A percentile compares a stretch with the other conserved stretches of the same genome.
Evolutionary conservation across 2,888 invertebrate species (phyloP).

Genomic region (Vandiemenella viatica): DNA sequence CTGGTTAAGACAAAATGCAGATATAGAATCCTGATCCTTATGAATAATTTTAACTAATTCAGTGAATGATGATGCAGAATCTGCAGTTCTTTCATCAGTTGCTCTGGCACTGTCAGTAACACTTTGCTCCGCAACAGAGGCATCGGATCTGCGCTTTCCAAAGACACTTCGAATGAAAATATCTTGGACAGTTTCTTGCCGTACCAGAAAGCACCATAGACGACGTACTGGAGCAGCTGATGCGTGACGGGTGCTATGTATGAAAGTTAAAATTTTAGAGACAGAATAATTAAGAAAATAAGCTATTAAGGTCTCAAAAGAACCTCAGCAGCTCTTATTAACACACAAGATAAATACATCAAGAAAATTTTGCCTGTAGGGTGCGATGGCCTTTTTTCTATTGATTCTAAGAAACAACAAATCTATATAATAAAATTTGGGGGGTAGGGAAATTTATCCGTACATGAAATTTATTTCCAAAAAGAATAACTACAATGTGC

Average conservation of each 20-base stretch:
- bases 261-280: neutral
- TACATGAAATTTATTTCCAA: too few species aligned
- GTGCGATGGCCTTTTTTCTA: too few species aligned
- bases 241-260: slow-evolving; percentile 40
- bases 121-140: slow-evolving; percentile 24
- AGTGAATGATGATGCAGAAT: slow-evolving; percentile 27
- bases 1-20: slow-evolving; percentile 92
- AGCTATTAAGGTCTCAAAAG: too few species aligned
- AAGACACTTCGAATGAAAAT: slow-evolving; percentile 92
- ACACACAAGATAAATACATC: too few species aligned
- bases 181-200: slow-evolving; percentile 85
- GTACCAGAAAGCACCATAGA: slow-evolving; percentile 84
- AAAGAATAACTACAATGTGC: too few species aligned
- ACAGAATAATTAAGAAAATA: too few species aligned
- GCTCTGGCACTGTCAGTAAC: slow-evolving; percentile 7
- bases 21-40: slow-evolving; percentile 96
- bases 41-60: slow-evolving; percentile 92
- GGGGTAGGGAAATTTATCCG: too few species aligned
- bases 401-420: too few species aligned
- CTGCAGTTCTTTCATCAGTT: slow-evolving; percentile 15
- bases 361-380: too few species aligned
- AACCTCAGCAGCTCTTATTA: too few species aligned
- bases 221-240: slow-evolving; percentile 64
- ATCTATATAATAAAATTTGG: too few species aligned
- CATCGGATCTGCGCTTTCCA: slow-evolving; percentile 51